Percentiles rank a stretch among this genome's conserved stretches.
Evolutionary conservation across 1,140 invertebrate species (phyloP).

Genomic region (Leptestheria dahalacensis): DNA sequence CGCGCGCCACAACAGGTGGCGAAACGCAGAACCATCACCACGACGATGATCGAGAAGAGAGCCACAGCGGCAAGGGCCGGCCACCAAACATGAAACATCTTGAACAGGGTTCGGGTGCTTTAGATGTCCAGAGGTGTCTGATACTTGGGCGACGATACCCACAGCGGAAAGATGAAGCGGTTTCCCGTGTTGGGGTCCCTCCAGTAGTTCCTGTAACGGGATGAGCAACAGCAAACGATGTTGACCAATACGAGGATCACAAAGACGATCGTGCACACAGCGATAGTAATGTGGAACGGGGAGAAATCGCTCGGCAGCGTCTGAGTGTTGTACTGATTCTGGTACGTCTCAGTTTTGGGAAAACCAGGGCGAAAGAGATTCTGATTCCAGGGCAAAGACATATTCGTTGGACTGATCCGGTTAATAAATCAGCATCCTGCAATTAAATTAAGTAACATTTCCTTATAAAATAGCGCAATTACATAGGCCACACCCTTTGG

Average conservation of each 20-base stretch:
- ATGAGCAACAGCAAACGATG: constrained; percentile 54
- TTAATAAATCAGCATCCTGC: too few species aligned
- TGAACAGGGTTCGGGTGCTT: neutral
- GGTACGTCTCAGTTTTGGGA: constrained; percentile 5
- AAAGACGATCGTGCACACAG: constrained; percentile 53
- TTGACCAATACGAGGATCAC: constrained; percentile 53
- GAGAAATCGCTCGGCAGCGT: constrained; percentile 21
- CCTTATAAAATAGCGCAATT: neutral
- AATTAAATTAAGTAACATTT: neutral
- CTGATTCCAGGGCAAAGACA: constrained; percentile 2
- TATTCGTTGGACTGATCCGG: neutral
- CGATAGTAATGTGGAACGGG: constrained; percentile 58
- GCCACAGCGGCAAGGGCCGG: constrained; percentile 52
- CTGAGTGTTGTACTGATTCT: constrained; percentile 14
- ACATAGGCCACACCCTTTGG: too few species aligned
- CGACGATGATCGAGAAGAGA: constrained; percentile 45
- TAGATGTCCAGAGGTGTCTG: constrained; percentile 56
- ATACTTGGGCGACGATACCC: constrained; percentile 61
- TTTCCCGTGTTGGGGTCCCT: constrained; percentile 67
- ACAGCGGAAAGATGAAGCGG: constrained; percentile 63
- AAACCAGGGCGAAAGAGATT: constrained; percentile 4
- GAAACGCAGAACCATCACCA: constrained; percentile 35
- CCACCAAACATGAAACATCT: constrained; percentile 46
- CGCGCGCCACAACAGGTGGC: constrained; percentile 20
- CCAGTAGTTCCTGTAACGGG: constrained; percentile 61